A percentile compares a stretch with the other conserved stretches of the same genome.
Conservation (phyloP, 2,113 vertebrate species). For the Pteronura brasiliensis region DNA sequence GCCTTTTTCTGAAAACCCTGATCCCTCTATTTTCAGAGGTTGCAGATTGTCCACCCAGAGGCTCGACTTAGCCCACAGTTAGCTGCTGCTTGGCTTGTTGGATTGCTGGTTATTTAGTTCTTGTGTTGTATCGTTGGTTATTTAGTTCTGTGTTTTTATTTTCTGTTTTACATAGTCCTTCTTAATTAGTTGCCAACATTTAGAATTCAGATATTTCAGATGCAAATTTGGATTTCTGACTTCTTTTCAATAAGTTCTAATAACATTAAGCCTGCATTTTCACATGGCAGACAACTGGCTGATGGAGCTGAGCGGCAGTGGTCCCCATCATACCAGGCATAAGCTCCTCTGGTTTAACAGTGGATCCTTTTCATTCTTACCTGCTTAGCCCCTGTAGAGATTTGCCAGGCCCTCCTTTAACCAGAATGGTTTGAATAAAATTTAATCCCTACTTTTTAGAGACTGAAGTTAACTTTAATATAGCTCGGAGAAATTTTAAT, state of each 20-base stretch:
- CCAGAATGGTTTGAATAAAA: background rate
- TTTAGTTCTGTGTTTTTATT: conserved; percentile 29
- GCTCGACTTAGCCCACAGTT: background rate
- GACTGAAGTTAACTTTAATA: background rate
- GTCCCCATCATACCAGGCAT: background rate
- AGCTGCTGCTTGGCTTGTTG: background rate
- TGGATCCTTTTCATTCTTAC: background rate
- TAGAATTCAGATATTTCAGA: conserved; percentile 22
- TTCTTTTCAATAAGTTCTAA: background rate
- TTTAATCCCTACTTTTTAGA: background rate
- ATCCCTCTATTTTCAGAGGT: background rate
- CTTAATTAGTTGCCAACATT: conserved; percentile 3
- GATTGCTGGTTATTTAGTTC: background rate
- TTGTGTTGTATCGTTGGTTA: background rate
- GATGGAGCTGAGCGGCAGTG: background rate
- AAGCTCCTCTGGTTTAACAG: background rate
- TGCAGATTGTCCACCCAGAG: background rate
- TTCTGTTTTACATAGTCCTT: background rate
- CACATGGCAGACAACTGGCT: no score
- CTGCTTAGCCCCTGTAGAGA: background rate
- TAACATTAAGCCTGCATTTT: background rate
- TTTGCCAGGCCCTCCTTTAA: background rate
- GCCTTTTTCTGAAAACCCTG: background rate
- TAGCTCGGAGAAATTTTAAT: background rate
- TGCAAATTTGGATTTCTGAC: background rate